Conservation (phyloP, 2,888 invertebrate genomes). For the Nephrocerus scutellatus region DNA sequence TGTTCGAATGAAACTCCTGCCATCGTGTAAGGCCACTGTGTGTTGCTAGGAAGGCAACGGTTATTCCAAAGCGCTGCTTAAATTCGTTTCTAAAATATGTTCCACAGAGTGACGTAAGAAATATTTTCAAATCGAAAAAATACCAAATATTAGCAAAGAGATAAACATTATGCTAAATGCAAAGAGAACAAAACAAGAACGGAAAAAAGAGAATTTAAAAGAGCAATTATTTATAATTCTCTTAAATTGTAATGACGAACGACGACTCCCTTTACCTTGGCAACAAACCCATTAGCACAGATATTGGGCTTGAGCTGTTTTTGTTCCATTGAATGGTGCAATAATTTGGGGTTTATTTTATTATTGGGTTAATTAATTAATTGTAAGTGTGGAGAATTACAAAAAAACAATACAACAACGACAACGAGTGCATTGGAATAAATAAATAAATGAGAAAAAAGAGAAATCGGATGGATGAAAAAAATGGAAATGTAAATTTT, state of each 20-base stretch:
- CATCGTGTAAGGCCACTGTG: constrained; percentile 85
- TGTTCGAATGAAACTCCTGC: constrained; percentile 65
- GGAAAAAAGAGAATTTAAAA: not conserved
- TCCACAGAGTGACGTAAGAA: constrained; percentile 13
- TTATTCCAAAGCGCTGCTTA: constrained; percentile 76
- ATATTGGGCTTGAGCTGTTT: constrained; percentile 79
- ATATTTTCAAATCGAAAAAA: constrained; percentile 7
- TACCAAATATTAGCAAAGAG: constrained; percentile 3
- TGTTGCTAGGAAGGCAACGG: constrained; percentile 80
- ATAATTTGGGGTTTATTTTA: constrained; percentile 29
- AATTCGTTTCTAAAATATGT: constrained; percentile 62
- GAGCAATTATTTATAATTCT: not conserved
- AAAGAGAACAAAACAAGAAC: not conserved
- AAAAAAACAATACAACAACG: constrained; percentile 6
- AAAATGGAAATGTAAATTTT: too few relatives aligned
- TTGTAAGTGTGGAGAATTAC: constrained; percentile 23
- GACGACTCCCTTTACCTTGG: constrained; percentile 71
- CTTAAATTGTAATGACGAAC: too few relatives aligned
- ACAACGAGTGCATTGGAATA: too few relatives aligned
- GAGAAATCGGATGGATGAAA: too few relatives aligned
- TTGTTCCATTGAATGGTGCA: constrained; percentile 50
- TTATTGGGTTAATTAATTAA: constrained; percentile 11
- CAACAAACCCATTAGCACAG: constrained; percentile 86
- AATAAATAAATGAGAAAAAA: too few relatives aligned
- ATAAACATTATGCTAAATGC: not conserved